Evolutionary conservation across 1,140 invertebrate genomes (phyloP), one percentile per base, ranked within the genome.

Genomic region (Chymomyza costata): DNA sequence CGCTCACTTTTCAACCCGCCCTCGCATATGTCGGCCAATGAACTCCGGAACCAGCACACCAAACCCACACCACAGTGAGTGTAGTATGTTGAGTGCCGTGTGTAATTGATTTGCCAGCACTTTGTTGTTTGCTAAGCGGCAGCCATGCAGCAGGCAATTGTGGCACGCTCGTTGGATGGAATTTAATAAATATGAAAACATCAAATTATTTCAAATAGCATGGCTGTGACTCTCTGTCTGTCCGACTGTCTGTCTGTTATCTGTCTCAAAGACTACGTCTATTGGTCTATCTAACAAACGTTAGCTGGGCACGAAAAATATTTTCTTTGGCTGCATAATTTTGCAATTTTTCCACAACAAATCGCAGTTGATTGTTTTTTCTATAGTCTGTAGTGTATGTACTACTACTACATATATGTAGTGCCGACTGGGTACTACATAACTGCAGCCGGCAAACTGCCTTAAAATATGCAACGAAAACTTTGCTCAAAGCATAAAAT

Each of bases 181-280:
- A 78, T 78, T 78, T 80, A 80, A 78, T 78, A 78, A 78, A 78
- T 78, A 78, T 78, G 74, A 78, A 78, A 78, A 80, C 71, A 78
- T 78, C 71, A 78, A 78, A 78, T 78, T 78, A 78, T 78, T 78
- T 78, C 71, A 80, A 78, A 78, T 78, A 73, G 53, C 54, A 25
- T 25, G 21, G 21, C 53, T 34, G 41, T 35, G 39, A 21, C 34
- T 28, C 14, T 46, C 48, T 16, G 31, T 46, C 28, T 17, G 45
- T 17, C 59, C 14, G 10, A 35, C 40, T 43, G 48, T 52, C 39
- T 44, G 52, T 19, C 48, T 48, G 59, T 41, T n/a, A n/a, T 46
- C 48, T 16, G 31, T 46, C 28, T 17, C 38, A 14, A 53, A 13
- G 10, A 35, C 40, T 43, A n/a, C n/a, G 48, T 52, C 39, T 44